Evolutionary conservation across 2,888 invertebrate species (phyloP).

Genomic region (Coelopa pilipes): DNA sequence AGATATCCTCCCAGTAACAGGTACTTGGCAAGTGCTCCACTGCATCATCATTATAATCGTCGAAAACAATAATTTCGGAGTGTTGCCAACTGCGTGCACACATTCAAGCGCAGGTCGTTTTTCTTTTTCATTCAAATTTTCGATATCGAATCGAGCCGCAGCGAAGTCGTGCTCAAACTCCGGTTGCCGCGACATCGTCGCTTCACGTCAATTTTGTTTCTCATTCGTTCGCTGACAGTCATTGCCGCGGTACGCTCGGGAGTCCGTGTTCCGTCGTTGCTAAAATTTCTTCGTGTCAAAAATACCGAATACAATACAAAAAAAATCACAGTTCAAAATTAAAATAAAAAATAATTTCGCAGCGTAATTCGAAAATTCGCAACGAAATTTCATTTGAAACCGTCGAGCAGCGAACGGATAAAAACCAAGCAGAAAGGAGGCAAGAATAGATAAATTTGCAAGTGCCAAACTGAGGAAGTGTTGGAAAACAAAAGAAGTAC

Average conservation of each 20-base stretch:
- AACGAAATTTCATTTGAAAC: neutral
- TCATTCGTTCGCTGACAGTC: constrained; percentile 28
- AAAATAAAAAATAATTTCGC: neutral
- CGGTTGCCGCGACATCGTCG: neutral
- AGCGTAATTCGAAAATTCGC: neutral
- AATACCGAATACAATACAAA: too few relatives aligned
- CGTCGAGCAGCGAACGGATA: neutral
- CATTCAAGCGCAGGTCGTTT: too few relatives aligned
- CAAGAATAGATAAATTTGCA: neutral
- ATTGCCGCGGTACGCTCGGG: neutral
- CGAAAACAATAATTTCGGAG: too few relatives aligned
- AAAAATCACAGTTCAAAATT: neutral
- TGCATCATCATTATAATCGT: too few relatives aligned
- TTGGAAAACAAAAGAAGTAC: neutral
- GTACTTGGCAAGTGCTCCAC: too few relatives aligned
- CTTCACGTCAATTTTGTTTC: constrained; percentile 1
- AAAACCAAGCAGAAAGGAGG: neutral
- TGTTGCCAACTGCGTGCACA: too few relatives aligned
- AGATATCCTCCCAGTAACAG: too few relatives aligned
- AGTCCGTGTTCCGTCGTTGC: too few relatives aligned
- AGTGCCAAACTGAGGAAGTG: constrained; percentile 24
- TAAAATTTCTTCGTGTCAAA: too few relatives aligned
- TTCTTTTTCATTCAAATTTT: too few relatives aligned
- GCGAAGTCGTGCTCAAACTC: constrained; percentile 20
- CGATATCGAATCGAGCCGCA: too few relatives aligned